Conservation (phyloP, 2,113 vertebrate genomes). For the Charadrius vociferus region DNA sequence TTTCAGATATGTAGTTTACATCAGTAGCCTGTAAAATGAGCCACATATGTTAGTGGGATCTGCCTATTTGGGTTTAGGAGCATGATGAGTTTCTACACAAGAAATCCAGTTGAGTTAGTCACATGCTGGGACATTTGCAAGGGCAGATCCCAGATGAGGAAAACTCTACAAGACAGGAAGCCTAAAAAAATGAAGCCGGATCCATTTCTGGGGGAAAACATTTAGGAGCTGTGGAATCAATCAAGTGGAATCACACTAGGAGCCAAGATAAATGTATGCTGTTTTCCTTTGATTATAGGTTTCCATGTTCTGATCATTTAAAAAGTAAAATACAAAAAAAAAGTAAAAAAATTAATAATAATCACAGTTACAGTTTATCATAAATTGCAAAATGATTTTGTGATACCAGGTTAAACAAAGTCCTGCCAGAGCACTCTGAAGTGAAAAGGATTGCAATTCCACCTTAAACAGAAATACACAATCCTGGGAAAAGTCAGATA, state of each 20-base stretch:
- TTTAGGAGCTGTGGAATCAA: background rate
- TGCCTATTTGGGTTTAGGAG: background rate
- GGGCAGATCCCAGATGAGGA: background rate
- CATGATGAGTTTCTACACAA: background rate
- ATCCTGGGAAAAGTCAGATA: constrained; percentile 18
- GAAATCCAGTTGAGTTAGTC: background rate
- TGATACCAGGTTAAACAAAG: background rate
- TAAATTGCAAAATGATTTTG: background rate
- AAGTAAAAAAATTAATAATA: background rate
- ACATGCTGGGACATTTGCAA: background rate
- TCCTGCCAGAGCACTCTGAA: background rate
- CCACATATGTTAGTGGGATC: background rate
- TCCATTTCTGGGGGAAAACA: background rate
- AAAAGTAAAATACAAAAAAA: background rate
- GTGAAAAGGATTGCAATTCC: background rate
- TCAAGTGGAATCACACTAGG: background rate
- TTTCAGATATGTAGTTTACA: background rate
- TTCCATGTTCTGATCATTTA: background rate
- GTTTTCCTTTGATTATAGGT: background rate
- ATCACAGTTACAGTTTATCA: background rate
- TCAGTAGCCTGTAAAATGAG: background rate
- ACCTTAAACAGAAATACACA: background rate
- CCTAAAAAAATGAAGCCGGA: background rate
- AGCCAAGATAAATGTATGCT: background rate
- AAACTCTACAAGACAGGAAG: background rate